A percentile compares a stretch with the other conserved stretches of the same genome.
phyloP scores from a whole-genome alignment of 2,888 invertebrate species.

The Dinocampus coccinellae region DNA sequence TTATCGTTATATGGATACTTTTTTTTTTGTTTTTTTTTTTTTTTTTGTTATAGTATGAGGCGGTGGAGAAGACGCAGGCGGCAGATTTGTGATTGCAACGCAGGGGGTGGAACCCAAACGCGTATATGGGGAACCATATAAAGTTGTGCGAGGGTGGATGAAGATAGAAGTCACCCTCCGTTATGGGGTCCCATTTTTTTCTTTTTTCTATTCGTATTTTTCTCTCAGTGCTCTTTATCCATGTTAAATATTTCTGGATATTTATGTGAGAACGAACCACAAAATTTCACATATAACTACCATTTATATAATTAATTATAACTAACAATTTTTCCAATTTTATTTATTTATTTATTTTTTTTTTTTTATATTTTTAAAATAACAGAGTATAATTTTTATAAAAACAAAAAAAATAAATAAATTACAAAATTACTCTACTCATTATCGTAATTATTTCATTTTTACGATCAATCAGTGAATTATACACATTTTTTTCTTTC shows the following conservation, averaged over 20 bases:
- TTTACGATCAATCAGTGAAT: too few relatives aligned
- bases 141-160: slow-evolving; percentile 52
- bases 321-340: too few relatives aligned
- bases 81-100: slow-evolving; percentile 56
- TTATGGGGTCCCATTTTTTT: slow-evolving; percentile 37
- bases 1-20: slow-evolving; percentile 1
- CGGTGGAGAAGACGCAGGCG: slow-evolving; percentile 39
- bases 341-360: too few relatives aligned
- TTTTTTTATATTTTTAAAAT: too few relatives aligned
- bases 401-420: too few relatives aligned
- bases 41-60: background rate
- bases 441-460: too few relatives aligned
- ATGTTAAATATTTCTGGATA: slow-evolving; percentile 12
- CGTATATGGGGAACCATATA: slow-evolving; percentile 41
- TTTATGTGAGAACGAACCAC: background rate
- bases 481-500: too few relatives aligned
- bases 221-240: background rate
- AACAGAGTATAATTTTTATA: too few relatives aligned
- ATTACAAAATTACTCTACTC: too few relatives aligned
- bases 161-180: slow-evolving; percentile 48
- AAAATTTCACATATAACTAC: too few relatives aligned
- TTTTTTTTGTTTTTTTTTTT: background rate
- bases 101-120: slow-evolving; percentile 52
- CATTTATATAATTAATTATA: too few relatives aligned
- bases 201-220: slow-evolving; percentile 8